These are phyloP conservation scores for Tubulanus polymorphus DNA, from an alignment of 2,888 invertebrate genomes.

Conservation along the genomic window DNA sequence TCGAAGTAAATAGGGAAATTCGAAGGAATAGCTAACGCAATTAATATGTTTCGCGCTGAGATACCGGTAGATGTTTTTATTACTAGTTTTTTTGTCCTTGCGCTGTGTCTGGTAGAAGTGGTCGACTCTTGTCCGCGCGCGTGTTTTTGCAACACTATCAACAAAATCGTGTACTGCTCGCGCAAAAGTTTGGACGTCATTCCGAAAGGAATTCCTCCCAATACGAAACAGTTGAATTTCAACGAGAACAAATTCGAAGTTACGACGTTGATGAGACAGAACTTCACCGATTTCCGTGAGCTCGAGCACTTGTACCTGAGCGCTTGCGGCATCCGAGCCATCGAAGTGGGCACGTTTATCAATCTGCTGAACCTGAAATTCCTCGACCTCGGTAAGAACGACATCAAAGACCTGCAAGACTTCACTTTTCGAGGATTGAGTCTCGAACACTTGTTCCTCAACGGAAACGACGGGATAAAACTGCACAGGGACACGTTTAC, in stretches of 20 bases:
- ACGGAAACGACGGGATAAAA: conserved; percentile 44
- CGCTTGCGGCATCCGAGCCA: conserved; percentile 45
- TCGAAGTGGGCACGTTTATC: conserved; percentile 45
- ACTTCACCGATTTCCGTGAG: conserved; percentile 39
- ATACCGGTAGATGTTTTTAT: no score
- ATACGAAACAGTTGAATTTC: conserved; percentile 43
- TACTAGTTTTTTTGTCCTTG: no score
- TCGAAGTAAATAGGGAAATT: no score
- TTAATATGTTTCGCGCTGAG: no score
- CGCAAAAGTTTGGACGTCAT: conserved; percentile 38
- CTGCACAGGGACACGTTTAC: conserved; percentile 38
- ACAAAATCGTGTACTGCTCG: conserved; percentile 46
- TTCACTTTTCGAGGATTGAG: conserved; percentile 45
- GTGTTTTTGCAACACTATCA: conserved; percentile 46
- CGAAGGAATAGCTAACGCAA: no score
- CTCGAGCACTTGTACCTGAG: conserved; percentile 47
- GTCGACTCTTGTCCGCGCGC: conserved; percentile 48
- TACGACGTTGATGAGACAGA: conserved; percentile 32
- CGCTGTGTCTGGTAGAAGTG: no score
- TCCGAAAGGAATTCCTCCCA: conserved; percentile 41
- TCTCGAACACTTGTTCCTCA: conserved; percentile 45
- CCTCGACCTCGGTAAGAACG: conserved; percentile 48
- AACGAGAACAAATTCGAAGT: conserved; percentile 44
- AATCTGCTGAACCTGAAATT: conserved; percentile 41
- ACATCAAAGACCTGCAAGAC: conserved; percentile 40